Percentiles rank a stretch among this genome's conserved stretches.
phyloP scores from a whole-genome alignment of 2,888 invertebrate species.

The Colostygia pectinataria region DNA sequence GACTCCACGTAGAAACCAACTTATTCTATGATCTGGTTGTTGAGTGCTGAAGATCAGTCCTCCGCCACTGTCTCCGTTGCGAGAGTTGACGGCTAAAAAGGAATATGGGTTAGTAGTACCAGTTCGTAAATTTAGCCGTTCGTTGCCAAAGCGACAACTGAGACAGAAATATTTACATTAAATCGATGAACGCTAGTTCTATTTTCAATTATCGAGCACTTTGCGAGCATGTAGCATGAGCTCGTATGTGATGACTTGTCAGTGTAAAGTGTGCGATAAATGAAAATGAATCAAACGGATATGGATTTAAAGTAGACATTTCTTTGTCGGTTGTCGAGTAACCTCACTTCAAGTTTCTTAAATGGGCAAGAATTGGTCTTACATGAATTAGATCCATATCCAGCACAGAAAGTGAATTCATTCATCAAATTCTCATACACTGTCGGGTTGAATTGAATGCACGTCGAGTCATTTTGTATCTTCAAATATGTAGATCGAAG shows the following conservation, averaged over 20 bases:
- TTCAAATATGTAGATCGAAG: conserved; percentile 74
- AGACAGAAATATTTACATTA: too few relatives aligned
- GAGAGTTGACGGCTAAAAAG: conserved; percentile 76
- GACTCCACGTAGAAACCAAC: conserved; percentile 69
- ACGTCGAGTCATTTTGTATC: conserved; percentile 77
- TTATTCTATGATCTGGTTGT: conserved; percentile 62
- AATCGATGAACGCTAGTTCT: too few relatives aligned
- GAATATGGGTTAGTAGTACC: neutral
- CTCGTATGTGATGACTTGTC: too few relatives aligned
- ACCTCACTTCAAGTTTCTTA: too few relatives aligned
- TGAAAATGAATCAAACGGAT: too few relatives aligned
- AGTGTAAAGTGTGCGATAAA: neutral
- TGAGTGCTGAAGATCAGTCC: conserved; percentile 76
- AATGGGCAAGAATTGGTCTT: too few relatives aligned
- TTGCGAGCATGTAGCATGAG: too few relatives aligned
- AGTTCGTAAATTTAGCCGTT: neutral
- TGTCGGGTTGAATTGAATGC: conserved; percentile 67
- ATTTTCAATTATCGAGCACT: too few relatives aligned
- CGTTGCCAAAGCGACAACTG: too few relatives aligned
- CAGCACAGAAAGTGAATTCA: conserved; percentile 85
- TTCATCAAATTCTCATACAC: conserved; percentile 81
- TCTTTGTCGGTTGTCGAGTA: too few relatives aligned
- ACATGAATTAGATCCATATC: conserved; percentile 79
- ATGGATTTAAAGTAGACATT: too few relatives aligned
- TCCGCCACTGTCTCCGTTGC: conserved; percentile 86